These are phyloP conservation scores for Pyrgus malvae DNA, from an alignment of 2,888 invertebrate genomes.

Conservation along the genomic window DNA sequence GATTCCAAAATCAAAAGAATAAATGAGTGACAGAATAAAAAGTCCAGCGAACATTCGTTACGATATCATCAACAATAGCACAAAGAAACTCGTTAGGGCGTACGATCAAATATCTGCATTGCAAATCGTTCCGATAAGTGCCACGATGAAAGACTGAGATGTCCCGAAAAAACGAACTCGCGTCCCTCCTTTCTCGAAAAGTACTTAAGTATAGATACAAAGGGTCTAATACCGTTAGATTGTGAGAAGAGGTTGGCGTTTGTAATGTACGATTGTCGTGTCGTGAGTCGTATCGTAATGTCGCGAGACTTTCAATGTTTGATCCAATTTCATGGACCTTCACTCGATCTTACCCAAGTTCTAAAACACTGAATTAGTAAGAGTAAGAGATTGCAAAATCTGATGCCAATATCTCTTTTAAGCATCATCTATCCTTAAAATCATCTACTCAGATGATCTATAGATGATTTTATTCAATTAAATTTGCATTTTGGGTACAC, in stretches of 20 bases:
- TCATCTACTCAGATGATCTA: too few species aligned
- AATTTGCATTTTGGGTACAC: too few species aligned
- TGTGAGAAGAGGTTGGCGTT: slow-evolving; percentile 35
- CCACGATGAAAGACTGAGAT: not conserved
- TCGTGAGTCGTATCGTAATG: slow-evolving; percentile 5
- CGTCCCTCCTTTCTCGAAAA: slow-evolving; percentile 39
- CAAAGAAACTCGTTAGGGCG: slow-evolving; percentile 25
- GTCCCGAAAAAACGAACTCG: slow-evolving; percentile 9
- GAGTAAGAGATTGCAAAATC: too few species aligned
- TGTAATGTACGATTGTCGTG: slow-evolving; percentile 41
- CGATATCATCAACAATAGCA: slow-evolving; percentile 1
- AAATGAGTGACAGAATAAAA: too few species aligned
- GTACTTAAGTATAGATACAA: slow-evolving; percentile 56
- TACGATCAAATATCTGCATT: slow-evolving; percentile 10
- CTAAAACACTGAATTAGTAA: too few species aligned
- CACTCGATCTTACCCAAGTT: too few species aligned
- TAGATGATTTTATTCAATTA: too few species aligned
- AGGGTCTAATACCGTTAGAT: slow-evolving; percentile 56
- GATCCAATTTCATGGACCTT: too few species aligned
- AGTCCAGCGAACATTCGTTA: not conserved
- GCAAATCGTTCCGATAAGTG: slow-evolving; percentile 14
- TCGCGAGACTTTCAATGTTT: not conserved
- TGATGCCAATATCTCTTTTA: too few species aligned
- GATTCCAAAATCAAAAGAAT: too few species aligned
- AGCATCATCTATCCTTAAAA: too few species aligned